Base-by-base conservation (phyloP, 1,140 invertebrate genomes). In the Gryon sp. region DNA sequence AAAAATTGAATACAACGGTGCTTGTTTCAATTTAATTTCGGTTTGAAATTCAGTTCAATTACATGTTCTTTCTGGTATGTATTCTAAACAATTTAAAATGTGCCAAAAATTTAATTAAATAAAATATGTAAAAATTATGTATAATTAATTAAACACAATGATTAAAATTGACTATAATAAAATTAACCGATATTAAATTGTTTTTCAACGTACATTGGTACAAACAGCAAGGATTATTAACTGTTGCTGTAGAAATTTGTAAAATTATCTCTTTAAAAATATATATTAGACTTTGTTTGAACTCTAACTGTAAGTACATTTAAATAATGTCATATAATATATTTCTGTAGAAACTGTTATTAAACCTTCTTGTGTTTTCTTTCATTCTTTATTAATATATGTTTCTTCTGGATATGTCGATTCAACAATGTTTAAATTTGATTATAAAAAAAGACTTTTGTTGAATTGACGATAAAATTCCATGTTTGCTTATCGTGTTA, bases 321-420 rank as follows among this genome's bases (percentile, higher is more conserved):
- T n/a, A n/a, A n/a, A n/a, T n/a, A n/a, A n/a, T n/a, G n/a, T n/a
- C n/a, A n/a, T n/a, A n/a, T n/a, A n/a, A n/a, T n/a, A n/a, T n/a
- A n/a, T n/a, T n/a, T n/a, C 26, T 45, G 22, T 34, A 53, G 62
- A 66, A 53, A 55, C 36, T 41, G 46, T 65, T 63, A 53, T 22
- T 65, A 65, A 53, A 43, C 28, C 50, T 68, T n/a, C n/a, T n/a
- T n/a, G n/a, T n/a, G n/a, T n/a, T n/a, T n/a, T n/a, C n/a, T n/a
- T n/a, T n/a, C n/a, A n/a, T 52, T 14, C 14, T 19, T 18, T 9
- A 16, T n/a, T n/a, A n/a, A n/a, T n/a, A n/a, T 66, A 66, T 36
- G 38, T 57, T 50, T 24, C 20, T 41, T 52, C 4, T 30, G 18
- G 1, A n/a, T 1, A 1, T 14, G 19, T 57, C 32, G 50, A 48